These are phyloP conservation scores for Tauraco hartlaubi DNA, from an alignment of 2,797 vertebrate species.

Conservation along the genomic window DNA sequence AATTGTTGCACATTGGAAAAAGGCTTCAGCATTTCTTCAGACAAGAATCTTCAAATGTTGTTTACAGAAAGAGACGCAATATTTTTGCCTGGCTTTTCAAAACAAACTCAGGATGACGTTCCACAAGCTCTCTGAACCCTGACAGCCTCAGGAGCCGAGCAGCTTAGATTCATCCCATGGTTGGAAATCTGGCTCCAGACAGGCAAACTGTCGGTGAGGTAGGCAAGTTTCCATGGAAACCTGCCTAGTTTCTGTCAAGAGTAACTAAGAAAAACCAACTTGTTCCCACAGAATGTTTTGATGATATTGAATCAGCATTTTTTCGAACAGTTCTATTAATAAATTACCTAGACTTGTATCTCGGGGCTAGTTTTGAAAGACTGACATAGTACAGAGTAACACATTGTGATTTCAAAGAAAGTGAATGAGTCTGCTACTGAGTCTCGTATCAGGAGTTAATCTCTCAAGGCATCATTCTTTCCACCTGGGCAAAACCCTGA, in stretches of 20 bases:
- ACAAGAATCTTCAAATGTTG: not conserved
- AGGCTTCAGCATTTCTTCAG: not conserved
- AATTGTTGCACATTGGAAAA: not conserved
- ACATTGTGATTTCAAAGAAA: not conserved
- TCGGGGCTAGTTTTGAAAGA: not conserved
- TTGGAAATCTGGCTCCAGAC: constrained; percentile 1
- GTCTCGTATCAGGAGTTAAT: not conserved
- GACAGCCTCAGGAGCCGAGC: not conserved
- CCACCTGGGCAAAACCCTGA: not conserved
- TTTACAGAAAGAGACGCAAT: constrained; percentile 16
- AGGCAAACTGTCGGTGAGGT: not conserved
- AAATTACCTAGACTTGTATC: not conserved
- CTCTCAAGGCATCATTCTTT: not conserved
- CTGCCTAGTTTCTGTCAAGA: constrained; percentile 6
- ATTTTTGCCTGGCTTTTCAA: constrained; percentile 32
- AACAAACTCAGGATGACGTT: not conserved
- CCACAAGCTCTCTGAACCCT: not conserved
- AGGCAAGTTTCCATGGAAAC: constrained; percentile 39
- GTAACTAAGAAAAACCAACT: not conserved
- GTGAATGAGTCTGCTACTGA: not conserved
- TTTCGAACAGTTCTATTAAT: not conserved
- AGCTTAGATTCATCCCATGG: not conserved
- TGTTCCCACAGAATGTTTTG: not conserved
- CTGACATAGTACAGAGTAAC: not conserved
- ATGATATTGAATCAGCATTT: constrained; percentile 24